Conservation (phyloP, 1,140 invertebrate genomes). For the Panagrolaimus sp. region DNA sequence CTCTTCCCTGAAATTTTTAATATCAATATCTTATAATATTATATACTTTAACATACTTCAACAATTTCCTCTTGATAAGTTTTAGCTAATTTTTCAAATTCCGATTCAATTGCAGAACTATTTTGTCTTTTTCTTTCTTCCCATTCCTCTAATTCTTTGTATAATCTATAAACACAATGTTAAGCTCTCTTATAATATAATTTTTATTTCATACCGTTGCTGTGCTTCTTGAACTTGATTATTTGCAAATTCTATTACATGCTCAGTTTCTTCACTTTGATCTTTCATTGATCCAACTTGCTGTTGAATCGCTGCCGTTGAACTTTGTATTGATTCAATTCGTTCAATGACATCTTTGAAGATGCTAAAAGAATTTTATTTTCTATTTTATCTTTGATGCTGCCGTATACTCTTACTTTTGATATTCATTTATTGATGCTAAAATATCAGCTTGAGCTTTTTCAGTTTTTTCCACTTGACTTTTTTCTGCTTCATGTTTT, state of each 20-base stretch:
- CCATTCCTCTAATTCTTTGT: constrained; percentile 23
- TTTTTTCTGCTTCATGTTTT: constrained; percentile 27
- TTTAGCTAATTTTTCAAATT: constrained; percentile 31
- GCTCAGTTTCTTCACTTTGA: constrained; percentile 25
- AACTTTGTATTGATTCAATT: constrained; percentile 25
- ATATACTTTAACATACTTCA: constrained; percentile 15
- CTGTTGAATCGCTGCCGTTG: neutral
- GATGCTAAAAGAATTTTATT: constrained; percentile 14
- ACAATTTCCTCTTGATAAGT: constrained; percentile 32
- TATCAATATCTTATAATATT: neutral
- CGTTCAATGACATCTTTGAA: neutral
- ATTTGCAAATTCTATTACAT: constrained; percentile 22
- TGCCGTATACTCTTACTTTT: constrained; percentile 9
- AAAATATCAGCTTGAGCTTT: constrained; percentile 20
- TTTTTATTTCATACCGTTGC: constrained; percentile 15
- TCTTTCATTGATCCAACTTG: constrained; percentile 15
- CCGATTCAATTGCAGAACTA: constrained; percentile 29
- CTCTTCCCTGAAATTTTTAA: constrained; percentile 25
- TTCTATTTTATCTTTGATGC: neutral
- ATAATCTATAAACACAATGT: constrained; percentile 16
- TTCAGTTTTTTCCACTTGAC: constrained; percentile 21
- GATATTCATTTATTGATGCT: constrained; percentile 23
- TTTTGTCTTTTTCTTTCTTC: constrained; percentile 8
- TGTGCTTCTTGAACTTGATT: constrained; percentile 23
- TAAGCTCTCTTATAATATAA: neutral